phyloP scores from a whole-genome alignment of 2,888 invertebrate genomes.

The Geotrupes spiniger region DNA sequence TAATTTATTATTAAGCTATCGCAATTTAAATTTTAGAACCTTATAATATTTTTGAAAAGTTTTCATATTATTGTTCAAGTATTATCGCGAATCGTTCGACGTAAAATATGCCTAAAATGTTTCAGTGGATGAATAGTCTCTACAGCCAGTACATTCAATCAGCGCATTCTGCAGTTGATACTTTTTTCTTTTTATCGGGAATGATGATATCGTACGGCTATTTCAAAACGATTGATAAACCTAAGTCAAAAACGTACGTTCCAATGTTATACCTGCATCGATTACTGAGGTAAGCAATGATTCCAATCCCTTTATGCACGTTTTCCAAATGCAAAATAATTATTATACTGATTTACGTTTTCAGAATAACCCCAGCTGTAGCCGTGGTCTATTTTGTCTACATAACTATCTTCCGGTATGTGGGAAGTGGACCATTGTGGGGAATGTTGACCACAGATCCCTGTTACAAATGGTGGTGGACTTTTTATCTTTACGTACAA shows the following conservation, averaged over 20 bases:
- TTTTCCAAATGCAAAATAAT: no score
- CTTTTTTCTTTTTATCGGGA: constrained; percentile 20
- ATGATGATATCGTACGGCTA: constrained; percentile 16
- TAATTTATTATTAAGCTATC: no score
- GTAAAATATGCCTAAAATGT: no score
- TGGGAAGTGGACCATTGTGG: constrained; percentile 16
- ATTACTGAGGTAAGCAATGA: constrained; percentile 7
- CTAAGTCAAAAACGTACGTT: constrained; percentile 1
- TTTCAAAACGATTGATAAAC: constrained; percentile 14
- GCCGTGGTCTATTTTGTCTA: constrained; percentile 15
- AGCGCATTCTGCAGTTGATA: constrained; percentile 18
- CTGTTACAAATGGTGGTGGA: constrained; percentile 21
- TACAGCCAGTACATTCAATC: constrained; percentile 13
- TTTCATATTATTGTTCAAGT: no score
- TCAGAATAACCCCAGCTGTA: constrained; percentile 19
- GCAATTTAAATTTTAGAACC: no score
- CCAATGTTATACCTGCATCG: constrained; percentile 15
- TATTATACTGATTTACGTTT: no score
- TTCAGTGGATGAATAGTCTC: constrained; percentile 7
- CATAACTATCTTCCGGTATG: constrained; percentile 10
- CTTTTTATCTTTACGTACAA: constrained; percentile 17
- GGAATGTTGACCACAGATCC: background rate
- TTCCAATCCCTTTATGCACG: no score
- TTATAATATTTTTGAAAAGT: no score
- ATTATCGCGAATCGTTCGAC: no score